Evolutionary conservation across 2,797 vertebrate genomes (phyloP).

Genomic region (Leucoraja ocellata): DNA sequence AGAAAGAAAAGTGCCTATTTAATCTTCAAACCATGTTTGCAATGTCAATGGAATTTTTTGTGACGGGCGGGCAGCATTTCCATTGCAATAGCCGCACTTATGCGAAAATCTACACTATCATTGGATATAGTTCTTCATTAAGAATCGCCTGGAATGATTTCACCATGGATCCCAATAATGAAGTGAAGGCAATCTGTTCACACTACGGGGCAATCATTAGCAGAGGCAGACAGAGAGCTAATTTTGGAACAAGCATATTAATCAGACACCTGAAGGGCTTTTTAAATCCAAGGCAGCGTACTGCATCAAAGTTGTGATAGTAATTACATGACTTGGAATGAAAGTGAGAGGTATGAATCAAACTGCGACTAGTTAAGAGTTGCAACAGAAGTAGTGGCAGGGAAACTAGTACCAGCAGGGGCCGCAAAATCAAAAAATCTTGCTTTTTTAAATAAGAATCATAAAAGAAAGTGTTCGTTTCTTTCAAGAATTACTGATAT

Average conservation of each 20-base stretch:
- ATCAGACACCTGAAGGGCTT: conserved; percentile 38
- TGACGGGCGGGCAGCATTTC: neutral
- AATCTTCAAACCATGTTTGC: neutral
- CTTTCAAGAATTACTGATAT: neutral
- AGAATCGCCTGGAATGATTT: conserved; percentile 31
- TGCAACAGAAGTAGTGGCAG: conserved; percentile 30
- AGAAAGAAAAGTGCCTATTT: no score
- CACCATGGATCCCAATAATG: conserved; percentile 35
- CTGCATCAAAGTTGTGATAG: conserved; percentile 30
- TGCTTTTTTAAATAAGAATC: neutral
- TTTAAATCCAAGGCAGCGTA: conserved; percentile 31
- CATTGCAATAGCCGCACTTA: neutral
- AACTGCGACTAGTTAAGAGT: conserved; percentile 28
- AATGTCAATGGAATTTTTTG: neutral
- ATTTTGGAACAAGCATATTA: conserved; percentile 38
- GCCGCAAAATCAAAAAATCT: neutral
- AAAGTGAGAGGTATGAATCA: conserved; percentile 37
- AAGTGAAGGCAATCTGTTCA: conserved; percentile 36
- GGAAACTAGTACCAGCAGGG: neutral
- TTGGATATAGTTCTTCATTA: conserved; percentile 27
- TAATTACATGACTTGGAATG: conserved; percentile 37
- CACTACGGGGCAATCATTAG: conserved; percentile 37
- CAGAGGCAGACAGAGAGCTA: conserved; percentile 30
- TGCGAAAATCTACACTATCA: neutral
- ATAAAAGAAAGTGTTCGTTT: neutral